These are phyloP conservation scores for Silurus aristotelis DNA, from an alignment of 2,797 vertebrate genomes.

Conservation along the genomic window DNA sequence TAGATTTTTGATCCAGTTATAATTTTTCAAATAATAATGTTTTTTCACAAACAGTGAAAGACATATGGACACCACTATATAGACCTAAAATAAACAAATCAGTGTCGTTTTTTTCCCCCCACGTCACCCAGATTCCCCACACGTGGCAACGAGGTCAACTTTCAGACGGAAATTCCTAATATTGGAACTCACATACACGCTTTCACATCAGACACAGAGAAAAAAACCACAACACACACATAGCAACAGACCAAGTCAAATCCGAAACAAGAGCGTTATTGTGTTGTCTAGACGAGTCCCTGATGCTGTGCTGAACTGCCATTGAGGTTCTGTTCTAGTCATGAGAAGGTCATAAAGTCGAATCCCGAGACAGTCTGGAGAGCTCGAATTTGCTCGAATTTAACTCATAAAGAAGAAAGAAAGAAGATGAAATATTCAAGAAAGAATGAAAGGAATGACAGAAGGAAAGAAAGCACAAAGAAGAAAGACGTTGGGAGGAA, in stretches of 20 bases:
- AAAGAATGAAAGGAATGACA: neutral
- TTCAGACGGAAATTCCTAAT: slow-evolving; percentile 27
- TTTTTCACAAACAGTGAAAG: neutral
- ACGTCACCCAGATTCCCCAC: slow-evolving; percentile 4
- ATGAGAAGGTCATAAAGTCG: neutral
- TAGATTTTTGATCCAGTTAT: neutral
- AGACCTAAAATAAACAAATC: neutral
- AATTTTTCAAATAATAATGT: no score
- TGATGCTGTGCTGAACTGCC: neutral
- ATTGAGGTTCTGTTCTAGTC: neutral
- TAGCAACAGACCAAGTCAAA: neutral
- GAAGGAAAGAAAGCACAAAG: neutral
- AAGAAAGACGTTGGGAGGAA: neutral
- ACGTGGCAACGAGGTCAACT: slow-evolving; percentile 19
- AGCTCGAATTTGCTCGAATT: neutral
- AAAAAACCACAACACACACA: neutral
- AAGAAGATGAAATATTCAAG: neutral
- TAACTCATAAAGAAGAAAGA: neutral
- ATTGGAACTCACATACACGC: slow-evolving; percentile 14
- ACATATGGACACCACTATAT: slow-evolving; percentile 9
- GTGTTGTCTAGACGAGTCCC: slow-evolving; percentile 1
- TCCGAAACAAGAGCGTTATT: slow-evolving; percentile 42
- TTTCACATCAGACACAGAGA: neutral
- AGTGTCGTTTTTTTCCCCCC: slow-evolving; percentile 17
- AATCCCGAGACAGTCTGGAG: neutral